Conservation (phyloP, 2,888 invertebrate species). For the Coelopa pilipes region DNA sequence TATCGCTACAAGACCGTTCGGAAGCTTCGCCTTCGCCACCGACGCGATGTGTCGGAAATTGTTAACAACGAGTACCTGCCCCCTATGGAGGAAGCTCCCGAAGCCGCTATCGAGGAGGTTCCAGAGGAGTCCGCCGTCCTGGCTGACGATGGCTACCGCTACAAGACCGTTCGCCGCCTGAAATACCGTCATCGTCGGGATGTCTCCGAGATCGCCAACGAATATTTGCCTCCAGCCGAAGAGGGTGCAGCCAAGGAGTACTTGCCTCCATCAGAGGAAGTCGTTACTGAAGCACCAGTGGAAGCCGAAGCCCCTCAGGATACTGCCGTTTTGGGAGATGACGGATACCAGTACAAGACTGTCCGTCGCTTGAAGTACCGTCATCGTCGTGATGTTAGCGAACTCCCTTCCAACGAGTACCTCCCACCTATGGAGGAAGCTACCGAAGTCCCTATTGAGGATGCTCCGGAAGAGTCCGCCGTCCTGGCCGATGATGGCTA, state of each 20-base stretch:
- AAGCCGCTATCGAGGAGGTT: conserved; percentile 27
- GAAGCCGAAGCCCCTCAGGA: conserved; percentile 27
- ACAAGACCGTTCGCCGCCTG: conserved; percentile 44
- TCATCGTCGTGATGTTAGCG: conserved; percentile 46
- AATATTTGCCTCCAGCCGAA: conserved; percentile 44
- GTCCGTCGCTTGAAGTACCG: conserved; percentile 43
- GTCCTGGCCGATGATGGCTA: conserved; percentile 45
- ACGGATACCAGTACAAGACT: conserved; percentile 50
- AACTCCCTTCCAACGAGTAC: conserved; percentile 41
- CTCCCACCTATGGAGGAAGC: conserved; percentile 38
- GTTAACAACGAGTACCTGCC: conserved; percentile 53
- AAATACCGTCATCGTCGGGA: conserved; percentile 44
- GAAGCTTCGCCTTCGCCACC: conserved; percentile 37
- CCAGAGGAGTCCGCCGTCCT: conserved; percentile 37
- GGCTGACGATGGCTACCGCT: conserved; percentile 47
- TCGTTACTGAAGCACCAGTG: conserved; percentile 36
- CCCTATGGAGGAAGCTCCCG: conserved; percentile 51
- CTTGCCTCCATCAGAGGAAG: conserved; percentile 49
- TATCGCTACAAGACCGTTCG: conserved; percentile 50
- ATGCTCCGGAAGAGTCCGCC: conserved; percentile 27
- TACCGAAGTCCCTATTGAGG: conserved; percentile 41
- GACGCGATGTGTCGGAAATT: conserved; percentile 52
- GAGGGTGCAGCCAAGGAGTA: conserved; percentile 55
- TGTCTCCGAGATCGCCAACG: conserved; percentile 49
- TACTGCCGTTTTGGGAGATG: conserved; percentile 38